phyloP scores from a whole-genome alignment of 2,888 invertebrate species.

The Aplocera efformata region DNA sequence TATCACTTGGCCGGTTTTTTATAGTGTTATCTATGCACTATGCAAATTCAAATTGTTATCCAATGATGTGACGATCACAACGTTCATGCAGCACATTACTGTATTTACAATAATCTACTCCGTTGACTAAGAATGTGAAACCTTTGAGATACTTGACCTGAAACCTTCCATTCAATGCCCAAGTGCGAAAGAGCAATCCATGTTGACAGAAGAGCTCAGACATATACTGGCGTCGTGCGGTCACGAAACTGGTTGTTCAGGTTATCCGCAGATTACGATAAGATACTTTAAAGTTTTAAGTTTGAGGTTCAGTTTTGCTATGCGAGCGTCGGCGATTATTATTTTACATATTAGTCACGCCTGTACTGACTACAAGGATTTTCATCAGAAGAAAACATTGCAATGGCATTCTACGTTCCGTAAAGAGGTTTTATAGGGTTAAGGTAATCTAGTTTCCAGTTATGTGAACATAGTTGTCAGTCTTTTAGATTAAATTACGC shows the following conservation, averaged over 20 bases:
- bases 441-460: no score
- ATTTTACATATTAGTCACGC: conserved; percentile 20
- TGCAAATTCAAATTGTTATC: no score
- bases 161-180: conserved; percentile 48
- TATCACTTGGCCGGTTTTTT: no score
- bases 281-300: conserved; percentile 5
- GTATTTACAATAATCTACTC: conserved; percentile 15
- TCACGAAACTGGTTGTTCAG: conserved; percentile 61
- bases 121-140: conserved; percentile 27
- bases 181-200: conserved; percentile 40
- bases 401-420: neutral
- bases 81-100: no score
- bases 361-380: conserved; percentile 26
- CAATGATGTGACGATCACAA: no score
- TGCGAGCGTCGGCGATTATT: conserved; percentile 8
- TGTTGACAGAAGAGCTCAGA: conserved; percentile 32
- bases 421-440: no score
- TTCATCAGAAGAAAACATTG: conserved; percentile 28
- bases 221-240: conserved; percentile 47
- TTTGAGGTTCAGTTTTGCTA: conserved; percentile 38
- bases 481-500: no score
- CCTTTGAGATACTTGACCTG: conserved; percentile 54
- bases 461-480: no score
- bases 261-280: conserved; percentile 23
- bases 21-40: no score